A percentile compares a stretch with the other conserved stretches of the same genome.
Evolutionary conservation across 2,113 vertebrate genomes (phyloP).

Genomic region (Ameiurus melas): DNA sequence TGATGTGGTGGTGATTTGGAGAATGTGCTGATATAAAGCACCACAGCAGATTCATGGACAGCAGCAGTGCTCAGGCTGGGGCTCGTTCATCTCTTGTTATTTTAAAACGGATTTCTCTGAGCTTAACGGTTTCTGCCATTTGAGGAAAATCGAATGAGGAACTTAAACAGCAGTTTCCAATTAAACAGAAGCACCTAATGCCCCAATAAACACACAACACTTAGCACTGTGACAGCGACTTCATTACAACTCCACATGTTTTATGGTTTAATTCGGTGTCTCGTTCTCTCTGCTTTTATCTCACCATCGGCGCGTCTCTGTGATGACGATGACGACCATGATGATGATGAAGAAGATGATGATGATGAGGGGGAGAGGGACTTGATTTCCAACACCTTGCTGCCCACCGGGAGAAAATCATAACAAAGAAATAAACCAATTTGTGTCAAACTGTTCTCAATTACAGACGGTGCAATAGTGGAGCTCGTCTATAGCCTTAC

Average conservation of each 20-base stretch:
- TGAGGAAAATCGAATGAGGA: conserved; percentile 3
- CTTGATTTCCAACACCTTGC: conserved; percentile 44
- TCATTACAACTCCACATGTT: conserved; percentile 40
- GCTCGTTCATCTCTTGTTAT: conserved; percentile 20
- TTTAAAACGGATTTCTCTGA: neutral
- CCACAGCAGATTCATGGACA: conserved; percentile 2
- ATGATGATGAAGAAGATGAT: neutral
- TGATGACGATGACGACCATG: neutral
- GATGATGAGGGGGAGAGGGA: conserved; percentile 10
- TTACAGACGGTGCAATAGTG: conserved; percentile 55
- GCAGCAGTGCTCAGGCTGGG: neutral
- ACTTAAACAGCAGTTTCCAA: conserved; percentile 29
- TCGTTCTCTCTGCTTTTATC: conserved; percentile 34
- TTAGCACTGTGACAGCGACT: conserved; percentile 33
- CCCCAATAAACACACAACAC: conserved; percentile 33
- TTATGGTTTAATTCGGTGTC: conserved; percentile 12
- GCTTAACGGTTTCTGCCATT: neutral
- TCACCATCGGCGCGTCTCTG: conserved; percentile 22
- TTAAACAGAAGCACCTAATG: conserved; percentile 35
- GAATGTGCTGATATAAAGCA: neutral
- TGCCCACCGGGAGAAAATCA: conserved; percentile 52
- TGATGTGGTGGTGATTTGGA: neutral
- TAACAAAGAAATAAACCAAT: conserved; percentile 61
- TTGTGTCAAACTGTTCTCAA: conserved; percentile 64
- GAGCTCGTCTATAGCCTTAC: conserved; percentile 49